Percentiles rank a stretch among this genome's conserved stretches.
Evolutionary conservation across 1,140 invertebrate genomes (phyloP).

Genomic region (Drusus annulatus): DNA sequence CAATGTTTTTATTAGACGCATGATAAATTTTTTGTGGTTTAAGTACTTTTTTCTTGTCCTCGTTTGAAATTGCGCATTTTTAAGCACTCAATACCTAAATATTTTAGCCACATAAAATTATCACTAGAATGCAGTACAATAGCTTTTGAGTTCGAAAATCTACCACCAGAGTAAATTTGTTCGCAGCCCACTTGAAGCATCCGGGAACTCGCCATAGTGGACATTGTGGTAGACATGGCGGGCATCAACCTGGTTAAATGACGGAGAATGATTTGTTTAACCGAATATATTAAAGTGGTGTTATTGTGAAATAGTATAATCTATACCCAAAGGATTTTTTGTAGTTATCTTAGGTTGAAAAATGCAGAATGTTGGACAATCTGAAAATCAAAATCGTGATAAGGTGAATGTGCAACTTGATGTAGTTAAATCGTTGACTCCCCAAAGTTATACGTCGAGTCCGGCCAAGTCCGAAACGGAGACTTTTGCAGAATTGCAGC

Average conservation of each 20-base stretch:
- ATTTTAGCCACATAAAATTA: conserved; percentile 24
- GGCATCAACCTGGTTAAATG: conserved; percentile 80
- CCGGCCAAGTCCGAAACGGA: conserved; percentile 85
- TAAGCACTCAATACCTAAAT: conserved; percentile 17
- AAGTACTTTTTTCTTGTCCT: background rate
- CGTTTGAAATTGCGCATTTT: conserved; percentile 2
- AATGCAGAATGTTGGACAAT: conserved; percentile 92
- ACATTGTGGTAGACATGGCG: conserved; percentile 79
- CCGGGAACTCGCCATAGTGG: conserved; percentile 69
- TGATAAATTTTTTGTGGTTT: too few species aligned
- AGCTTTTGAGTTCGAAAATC: conserved; percentile 61
- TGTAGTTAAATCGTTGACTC: conserved; percentile 73
- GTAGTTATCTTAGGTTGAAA: conserved; percentile 68
- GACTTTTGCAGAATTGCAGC: conserved; percentile 81
- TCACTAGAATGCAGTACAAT: conserved; percentile 27
- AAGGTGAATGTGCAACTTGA: conserved; percentile 76
- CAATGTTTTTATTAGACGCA: too few species aligned
- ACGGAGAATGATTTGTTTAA: conserved; percentile 69
- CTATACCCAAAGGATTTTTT: conserved; percentile 58
- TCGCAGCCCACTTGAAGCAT: conserved; percentile 72
- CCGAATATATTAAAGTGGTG: conserved; percentile 62
- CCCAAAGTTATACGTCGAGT: conserved; percentile 72
- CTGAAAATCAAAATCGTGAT: conserved; percentile 85
- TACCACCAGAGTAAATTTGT: conserved; percentile 68
- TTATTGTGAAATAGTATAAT: conserved; percentile 52